Base-by-base conservation (phyloP, 2,797 vertebrate genomes). In the Petrocephalus sullivani region DNA sequence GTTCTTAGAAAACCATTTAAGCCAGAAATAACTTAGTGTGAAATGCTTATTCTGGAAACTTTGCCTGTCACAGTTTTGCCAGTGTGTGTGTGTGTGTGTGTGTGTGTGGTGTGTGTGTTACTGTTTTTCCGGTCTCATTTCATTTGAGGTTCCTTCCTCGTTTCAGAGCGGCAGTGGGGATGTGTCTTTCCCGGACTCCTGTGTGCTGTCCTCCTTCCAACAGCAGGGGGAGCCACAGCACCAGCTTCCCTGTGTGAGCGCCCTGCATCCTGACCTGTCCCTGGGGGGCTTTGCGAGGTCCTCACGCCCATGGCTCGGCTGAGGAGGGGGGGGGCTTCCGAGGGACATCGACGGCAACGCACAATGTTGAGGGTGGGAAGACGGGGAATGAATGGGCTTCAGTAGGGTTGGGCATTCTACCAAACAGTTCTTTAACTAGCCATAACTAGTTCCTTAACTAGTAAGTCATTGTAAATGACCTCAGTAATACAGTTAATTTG, bases 251-350 rank as follows among this genome's bases (percentile, higher is more conserved):
- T 81, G 93, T 87, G 94, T 95, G 88, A 90, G 94, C 91, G 92
- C 91, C 91, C 90, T 93, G 90, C 95, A 95, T 91, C 91, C 95
- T 85, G 94, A 96, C 90, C 92, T 95, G 90, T 90, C 95, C 89
- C 94, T 94, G 86, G 91, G 92, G 91, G 93, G 94, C 90, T 96
- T 96, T 91, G 93, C 96, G 78, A 96, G 94, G 94, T 90, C 90
- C 89, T 96, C 93, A 93, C 41, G 12, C 19, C 85, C 37, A 23
- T 23, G 14, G 87, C 23, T 54, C 19, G 33, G 54, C 53, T 46
- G 71, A 82, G 87, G 37, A 16, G 1, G 60, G 19, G 64, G 33
- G 33, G 67, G 33, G 12, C n/a, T 61, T n/a, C 37, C 2, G 0
- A 75, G 67, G 67, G 67, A 75, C 37, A 41, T 4, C 33, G 67